Conservation (phyloP, 2,797 vertebrate genomes). For the Ispidina lecontei region DNA sequence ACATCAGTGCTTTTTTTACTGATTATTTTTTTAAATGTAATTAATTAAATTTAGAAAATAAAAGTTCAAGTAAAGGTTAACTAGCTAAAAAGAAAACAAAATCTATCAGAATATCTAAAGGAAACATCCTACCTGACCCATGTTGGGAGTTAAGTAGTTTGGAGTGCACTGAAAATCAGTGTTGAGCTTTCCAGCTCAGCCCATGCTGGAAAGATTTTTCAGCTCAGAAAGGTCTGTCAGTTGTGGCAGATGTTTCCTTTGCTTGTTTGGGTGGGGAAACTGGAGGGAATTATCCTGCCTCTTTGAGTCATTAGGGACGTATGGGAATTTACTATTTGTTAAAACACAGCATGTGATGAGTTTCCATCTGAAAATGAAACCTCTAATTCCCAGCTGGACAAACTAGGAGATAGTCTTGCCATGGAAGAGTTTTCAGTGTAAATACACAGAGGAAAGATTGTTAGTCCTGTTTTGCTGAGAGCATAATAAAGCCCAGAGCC, state of each 20-base stretch:
- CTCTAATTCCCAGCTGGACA: not conserved
- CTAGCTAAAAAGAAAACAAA: not conserved
- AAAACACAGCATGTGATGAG: not conserved
- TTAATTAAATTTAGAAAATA: not conserved
- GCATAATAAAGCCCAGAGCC: not conserved
- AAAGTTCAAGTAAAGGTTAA: not conserved
- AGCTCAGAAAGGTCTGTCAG: not conserved
- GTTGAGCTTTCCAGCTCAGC: not conserved
- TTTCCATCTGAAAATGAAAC: conserved; percentile 2
- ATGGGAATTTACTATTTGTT: not conserved
- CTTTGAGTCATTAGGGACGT: not conserved
- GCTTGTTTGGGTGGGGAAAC: conserved; percentile 24
- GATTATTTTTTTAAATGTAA: not conserved
- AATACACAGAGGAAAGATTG: not conserved
- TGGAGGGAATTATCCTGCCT: not conserved
- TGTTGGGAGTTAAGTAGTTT: not conserved
- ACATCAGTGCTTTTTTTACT: not conserved
- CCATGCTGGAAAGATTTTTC: not conserved
- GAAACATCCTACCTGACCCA: not conserved
- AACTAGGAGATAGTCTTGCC: not conserved
- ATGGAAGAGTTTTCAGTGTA: not conserved
- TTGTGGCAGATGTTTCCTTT: conserved; percentile 49
- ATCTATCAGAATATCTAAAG: not conserved
- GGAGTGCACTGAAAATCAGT: not conserved
- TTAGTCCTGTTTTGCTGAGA: not conserved